Evolutionary conservation across 2,113 vertebrate genomes (phyloP).

Genomic region (Hymenochirus boettgeri): DNA sequence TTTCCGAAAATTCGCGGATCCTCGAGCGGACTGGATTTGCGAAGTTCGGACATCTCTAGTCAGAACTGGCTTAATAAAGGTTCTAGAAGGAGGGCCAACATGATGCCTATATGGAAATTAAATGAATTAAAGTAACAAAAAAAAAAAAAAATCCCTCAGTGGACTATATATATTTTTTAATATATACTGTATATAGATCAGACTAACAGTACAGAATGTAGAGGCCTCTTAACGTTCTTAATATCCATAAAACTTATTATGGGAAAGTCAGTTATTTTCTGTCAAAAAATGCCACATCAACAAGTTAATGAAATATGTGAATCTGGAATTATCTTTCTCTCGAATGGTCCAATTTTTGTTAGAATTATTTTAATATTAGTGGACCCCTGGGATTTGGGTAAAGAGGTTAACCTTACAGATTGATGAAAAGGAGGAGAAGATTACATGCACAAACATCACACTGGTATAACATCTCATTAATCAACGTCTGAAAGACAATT

Average conservation of each 20-base stretch:
- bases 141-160: no score
- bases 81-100: no score
- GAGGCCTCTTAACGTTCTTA: neutral
- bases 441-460: constrained; percentile 1
- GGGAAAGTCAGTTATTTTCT: neutral
- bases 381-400: neutral
- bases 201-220: no score
- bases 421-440: constrained; percentile 1
- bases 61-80: no score
- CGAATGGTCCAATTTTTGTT: neutral
- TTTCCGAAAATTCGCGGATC: no score
- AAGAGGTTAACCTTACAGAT: neutral
- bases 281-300: neutral
- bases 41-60: no score
- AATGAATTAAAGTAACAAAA: no score
- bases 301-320: neutral
- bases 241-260: neutral
- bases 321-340: neutral
- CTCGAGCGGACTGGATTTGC: no score
- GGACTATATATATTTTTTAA: no score
- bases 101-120: no score
- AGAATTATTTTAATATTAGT: neutral
- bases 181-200: no score
- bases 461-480: constrained; percentile 11
- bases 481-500: constrained; percentile 27